Evolutionary conservation across 1,140 invertebrate species (phyloP).

Genomic region (Drosophila truncata): DNA sequence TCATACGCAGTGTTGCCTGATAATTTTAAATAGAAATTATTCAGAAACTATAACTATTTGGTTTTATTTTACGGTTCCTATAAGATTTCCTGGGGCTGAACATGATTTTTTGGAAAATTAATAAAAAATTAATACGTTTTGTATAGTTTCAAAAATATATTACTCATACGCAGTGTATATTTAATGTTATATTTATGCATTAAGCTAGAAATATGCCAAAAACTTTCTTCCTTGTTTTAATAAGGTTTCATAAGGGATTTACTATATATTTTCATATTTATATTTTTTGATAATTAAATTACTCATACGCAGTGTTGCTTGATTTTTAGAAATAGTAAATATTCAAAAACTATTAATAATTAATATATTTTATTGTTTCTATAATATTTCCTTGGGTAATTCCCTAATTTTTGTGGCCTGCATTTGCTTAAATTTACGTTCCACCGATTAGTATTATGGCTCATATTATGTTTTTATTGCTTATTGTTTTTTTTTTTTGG

Average conservation of each 20-base stretch:
- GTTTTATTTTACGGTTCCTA: background rate
- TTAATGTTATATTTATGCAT: background rate
- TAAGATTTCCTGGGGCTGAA: too few species aligned
- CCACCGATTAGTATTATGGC: background rate
- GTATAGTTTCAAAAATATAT: background rate
- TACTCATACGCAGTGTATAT: background rate
- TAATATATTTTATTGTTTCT: too few species aligned
- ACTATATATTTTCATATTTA: too few species aligned
- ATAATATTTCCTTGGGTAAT: background rate
- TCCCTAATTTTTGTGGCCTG: background rate
- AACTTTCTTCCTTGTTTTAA: background rate
- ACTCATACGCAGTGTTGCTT: conserved; percentile 10
- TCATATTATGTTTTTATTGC: conserved; percentile 2
- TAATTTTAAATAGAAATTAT: background rate
- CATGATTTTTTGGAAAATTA: too few species aligned
- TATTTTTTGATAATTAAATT: background rate
- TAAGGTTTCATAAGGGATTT: background rate
- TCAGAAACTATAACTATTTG: background rate
- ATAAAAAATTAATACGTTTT: too few species aligned
- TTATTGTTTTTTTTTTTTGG: background rate
- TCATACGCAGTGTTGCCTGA: background rate
- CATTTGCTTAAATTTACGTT: background rate
- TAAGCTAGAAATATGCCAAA: background rate
- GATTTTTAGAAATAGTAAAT: background rate
- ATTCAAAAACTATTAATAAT: background rate